phyloP scores from a whole-genome alignment of 2,888 invertebrate species.

The Torymus texanus region DNA sequence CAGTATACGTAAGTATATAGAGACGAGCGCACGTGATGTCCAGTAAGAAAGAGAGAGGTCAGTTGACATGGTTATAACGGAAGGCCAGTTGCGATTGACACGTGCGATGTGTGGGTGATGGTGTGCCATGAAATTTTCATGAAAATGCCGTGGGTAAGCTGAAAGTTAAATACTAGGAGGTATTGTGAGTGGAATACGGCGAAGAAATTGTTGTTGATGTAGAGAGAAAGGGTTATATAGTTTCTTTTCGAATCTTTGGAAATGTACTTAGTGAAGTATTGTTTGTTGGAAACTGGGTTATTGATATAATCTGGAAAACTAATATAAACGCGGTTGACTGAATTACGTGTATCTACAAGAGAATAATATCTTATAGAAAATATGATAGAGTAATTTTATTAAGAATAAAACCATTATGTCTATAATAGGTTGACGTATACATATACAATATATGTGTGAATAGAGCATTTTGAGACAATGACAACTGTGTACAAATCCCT shows the following conservation, averaged over 20 bases:
- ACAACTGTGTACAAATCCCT: neutral
- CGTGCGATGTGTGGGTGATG: constrained; percentile 5
- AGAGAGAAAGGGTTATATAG: no score
- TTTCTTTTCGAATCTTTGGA: no score
- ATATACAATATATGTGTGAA: neutral
- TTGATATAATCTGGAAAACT: no score
- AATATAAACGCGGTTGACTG: no score
- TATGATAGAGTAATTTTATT: no score
- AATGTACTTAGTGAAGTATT: no score
- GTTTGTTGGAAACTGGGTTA: no score
- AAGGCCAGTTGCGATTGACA: constrained; percentile 3
- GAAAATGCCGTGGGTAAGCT: neutral
- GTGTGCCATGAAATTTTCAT: constrained; percentile 35
- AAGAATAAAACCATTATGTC: no score
- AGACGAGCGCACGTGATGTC: constrained; percentile 32
- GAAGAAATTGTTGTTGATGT: no score
- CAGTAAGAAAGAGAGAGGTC: constrained; percentile 17
- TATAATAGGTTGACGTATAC: neutral
- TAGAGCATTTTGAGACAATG: neutral
- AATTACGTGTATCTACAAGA: no score
- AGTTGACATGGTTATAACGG: constrained; percentile 45
- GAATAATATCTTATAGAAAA: no score
- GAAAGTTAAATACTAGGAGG: constrained; percentile 12
- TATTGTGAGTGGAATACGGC: no score
- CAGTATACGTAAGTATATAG: neutral